These are phyloP conservation scores for Heliconius ismenius DNA, from an alignment of 2,888 invertebrate species.

Conservation along the genomic window DNA sequence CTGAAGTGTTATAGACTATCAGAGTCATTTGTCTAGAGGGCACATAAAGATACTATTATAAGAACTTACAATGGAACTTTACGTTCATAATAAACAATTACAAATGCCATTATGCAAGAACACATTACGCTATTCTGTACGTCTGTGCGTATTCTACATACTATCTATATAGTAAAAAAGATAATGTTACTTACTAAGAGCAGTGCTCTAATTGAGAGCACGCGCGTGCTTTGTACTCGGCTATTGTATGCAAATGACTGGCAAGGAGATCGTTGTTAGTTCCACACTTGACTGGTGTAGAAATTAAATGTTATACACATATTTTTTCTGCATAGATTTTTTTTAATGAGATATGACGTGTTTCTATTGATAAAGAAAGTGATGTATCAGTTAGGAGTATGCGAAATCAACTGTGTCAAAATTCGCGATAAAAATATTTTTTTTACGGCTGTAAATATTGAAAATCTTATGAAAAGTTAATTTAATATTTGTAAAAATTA, in stretches of 20 bases:
- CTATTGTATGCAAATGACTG: conserved; percentile 73
- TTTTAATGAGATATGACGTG: not conserved
- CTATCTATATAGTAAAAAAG: conserved; percentile 23
- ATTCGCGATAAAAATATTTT: no score
- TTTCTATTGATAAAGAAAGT: not conserved
- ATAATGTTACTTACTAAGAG: conserved; percentile 62
- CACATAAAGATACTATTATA: not conserved
- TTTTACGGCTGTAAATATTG: no score
- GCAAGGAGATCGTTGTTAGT: conserved; percentile 38
- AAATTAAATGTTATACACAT: conserved; percentile 23
- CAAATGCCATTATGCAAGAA: conserved; percentile 26
- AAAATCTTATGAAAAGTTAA: no score
- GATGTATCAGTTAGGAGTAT: no score
- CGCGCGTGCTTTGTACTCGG: conserved; percentile 66
- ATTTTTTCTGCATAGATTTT: conserved; percentile 15
- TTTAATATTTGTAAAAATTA: no score
- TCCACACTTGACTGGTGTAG: conserved; percentile 32
- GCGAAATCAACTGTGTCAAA: no score
- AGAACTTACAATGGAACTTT: not conserved
- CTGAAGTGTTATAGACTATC: no score
- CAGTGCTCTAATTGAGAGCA: conserved; percentile 71
- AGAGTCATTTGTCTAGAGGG: no score
- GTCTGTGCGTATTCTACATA: conserved; percentile 28
- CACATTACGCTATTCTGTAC: conserved; percentile 22
- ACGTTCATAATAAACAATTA: conserved; percentile 18